A percentile compares a stretch with the other conserved stretches of the same genome.
Evolutionary conservation across 2,888 invertebrate species (phyloP).

Genomic region (Nineta flava): DNA sequence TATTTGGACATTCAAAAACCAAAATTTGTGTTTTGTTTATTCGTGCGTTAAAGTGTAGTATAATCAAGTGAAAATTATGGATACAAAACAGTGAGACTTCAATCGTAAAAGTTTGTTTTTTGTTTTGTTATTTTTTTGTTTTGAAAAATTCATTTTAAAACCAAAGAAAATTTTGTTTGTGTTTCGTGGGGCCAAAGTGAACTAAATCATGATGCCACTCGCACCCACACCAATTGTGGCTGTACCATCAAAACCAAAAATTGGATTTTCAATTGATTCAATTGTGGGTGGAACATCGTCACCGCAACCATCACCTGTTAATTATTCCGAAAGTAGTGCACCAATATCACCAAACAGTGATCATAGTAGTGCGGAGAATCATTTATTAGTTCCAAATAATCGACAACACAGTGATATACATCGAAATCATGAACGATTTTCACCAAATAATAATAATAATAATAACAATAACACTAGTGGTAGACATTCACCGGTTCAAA

Average conservation of each 20-base stretch:
- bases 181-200: too few species aligned
- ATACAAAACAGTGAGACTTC: too few species aligned
- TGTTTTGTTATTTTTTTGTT: too few species aligned
- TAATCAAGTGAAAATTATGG: too few species aligned
- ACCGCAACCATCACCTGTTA: slow-evolving; percentile 30
- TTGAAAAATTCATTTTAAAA: too few species aligned
- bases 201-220: slow-evolving; percentile 75
- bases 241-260: slow-evolving; percentile 83
- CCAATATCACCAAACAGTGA: slow-evolving; percentile 31
- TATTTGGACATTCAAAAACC: too few species aligned
- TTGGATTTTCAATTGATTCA: slow-evolving; percentile 89
- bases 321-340: slow-evolving; percentile 34
- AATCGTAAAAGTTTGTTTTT: too few species aligned
- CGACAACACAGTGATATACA: slow-evolving; percentile 16
- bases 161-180: too few species aligned
- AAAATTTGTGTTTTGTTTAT: too few species aligned
- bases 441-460: slow-evolving; percentile 6
- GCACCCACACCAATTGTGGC: slow-evolving; percentile 86
- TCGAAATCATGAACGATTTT: slow-evolving; percentile 20
- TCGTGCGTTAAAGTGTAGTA: too few species aligned
- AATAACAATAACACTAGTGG: slow-evolving; percentile 18
- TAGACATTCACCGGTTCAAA: slow-evolving; percentile 15
- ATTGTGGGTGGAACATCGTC: slow-evolving; percentile 49
- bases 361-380: slow-evolving; percentile 15
- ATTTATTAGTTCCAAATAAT: background rate